Conservation (phyloP, 1,140 invertebrate genomes). For the Ooceraea biroi region DNA sequence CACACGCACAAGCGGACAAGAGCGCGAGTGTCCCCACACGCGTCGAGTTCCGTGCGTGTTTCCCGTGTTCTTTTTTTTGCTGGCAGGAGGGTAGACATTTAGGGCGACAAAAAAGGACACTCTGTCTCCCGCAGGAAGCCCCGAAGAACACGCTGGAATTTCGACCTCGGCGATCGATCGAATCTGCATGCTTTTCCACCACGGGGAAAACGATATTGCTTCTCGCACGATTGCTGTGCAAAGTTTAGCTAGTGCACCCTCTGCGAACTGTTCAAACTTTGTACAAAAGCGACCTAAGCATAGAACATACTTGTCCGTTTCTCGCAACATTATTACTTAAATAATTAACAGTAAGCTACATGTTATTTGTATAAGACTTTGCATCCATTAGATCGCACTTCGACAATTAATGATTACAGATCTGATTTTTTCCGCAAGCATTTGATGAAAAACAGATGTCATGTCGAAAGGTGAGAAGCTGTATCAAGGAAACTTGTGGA, state of each 20-base stretch:
- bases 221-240: constrained; percentile 50
- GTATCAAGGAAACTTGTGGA: not conserved
- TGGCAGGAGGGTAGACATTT: constrained; percentile 82
- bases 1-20: not conserved
- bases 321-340: not conserved
- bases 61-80: constrained; percentile 79
- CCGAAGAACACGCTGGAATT: constrained; percentile 74
- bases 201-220: constrained; percentile 66
- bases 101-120: constrained; percentile 81
- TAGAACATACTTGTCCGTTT: not conserved
- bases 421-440: not conserved
- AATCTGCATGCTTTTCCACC: constrained; percentile 78
- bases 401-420: constrained; percentile 5
- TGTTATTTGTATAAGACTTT: not conserved
- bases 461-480: not conserved
- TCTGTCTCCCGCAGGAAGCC: constrained; percentile 77
- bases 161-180: constrained; percentile 76
- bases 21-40: constrained; percentile 41
- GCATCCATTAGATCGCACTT: no score
- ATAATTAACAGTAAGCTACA: not conserved
- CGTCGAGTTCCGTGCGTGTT: constrained; percentile 69
- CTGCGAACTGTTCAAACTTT: constrained; percentile 13
- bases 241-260: constrained; percentile 50
- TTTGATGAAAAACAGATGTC: constrained; percentile 1
- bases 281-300: not conserved